A percentile compares a stretch with the other conserved stretches of the same genome.
Evolutionary conservation across 2,113 vertebrate species (phyloP).

Genomic region (Mirza zaza): DNA sequence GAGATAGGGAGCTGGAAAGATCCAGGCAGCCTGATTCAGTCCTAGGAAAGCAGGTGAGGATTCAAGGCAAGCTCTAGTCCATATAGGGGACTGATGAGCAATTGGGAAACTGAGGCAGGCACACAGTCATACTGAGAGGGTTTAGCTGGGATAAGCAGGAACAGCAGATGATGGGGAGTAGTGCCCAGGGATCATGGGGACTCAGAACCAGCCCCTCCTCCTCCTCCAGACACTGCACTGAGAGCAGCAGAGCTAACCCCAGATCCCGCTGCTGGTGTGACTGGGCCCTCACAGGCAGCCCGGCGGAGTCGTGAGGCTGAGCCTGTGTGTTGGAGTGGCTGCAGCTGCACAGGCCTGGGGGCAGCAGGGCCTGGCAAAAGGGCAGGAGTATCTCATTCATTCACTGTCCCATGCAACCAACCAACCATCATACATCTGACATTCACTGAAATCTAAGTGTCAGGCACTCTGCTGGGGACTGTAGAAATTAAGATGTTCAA

Average conservation of each 20-base stretch:
- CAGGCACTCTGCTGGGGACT: not conserved
- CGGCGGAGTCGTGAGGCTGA: not conserved
- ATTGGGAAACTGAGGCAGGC: not conserved
- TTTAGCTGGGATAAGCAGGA: not conserved
- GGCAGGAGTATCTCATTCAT: not conserved
- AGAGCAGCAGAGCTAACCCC: not conserved
- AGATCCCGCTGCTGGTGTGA: fast-evolving
- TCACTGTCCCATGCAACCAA: not conserved
- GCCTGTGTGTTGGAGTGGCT: not conserved
- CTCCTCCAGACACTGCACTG: not conserved
- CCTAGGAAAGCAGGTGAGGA: not conserved
- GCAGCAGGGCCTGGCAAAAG: not conserved
- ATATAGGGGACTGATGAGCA: not conserved
- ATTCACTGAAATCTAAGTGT: not conserved
- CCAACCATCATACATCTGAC: not conserved
- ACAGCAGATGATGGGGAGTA: not conserved
- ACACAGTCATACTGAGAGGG: not conserved
- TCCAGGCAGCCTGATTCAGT: not conserved
- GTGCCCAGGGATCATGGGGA: not conserved
- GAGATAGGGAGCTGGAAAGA: not conserved
- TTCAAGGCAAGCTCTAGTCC: not conserved
- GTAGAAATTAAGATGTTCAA: conserved; percentile 40
- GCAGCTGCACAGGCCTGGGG: not conserved
- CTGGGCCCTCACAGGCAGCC: not conserved
- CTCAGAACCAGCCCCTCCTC: not conserved